Base-by-base conservation (phyloP, 2,113 vertebrate species). In the Pungitius pungitius region DNA sequence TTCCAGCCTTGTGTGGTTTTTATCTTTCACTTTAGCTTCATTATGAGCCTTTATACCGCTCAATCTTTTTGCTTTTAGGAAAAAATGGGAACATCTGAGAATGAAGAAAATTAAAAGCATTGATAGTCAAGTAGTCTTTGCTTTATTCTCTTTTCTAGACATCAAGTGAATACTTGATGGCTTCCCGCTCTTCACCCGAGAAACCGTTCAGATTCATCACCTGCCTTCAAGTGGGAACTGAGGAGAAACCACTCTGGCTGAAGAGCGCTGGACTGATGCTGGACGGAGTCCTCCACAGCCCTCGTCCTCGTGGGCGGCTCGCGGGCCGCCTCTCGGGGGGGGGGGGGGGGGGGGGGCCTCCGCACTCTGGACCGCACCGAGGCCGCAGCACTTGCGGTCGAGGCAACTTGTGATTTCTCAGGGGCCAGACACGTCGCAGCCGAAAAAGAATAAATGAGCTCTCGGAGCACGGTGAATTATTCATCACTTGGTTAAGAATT, bases 401-500 rank as follows among this genome's bases (percentile, higher is more conserved):
- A 82, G 81, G 70, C 70, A 83, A 85, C 84, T 77, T 84, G 80
- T 79, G 87, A 89, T 89, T 88, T 80, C 82, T 85, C 78, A 70
- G 73, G 82, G 78, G 87, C 30, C 76, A 85, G 77, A 77, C 52
- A 61, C 43, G 66, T 62, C 60, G 60, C 56, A 85, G 80, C 78
- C 79, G n/a, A 30, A 69, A 83, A 80, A 52, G 78, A 69, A 79
- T 64, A 83, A 84, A 74, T 81, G 65, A 83, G 82, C 82, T 83
- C 80, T 39, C 81, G 66, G 67, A 83, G 59, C 63, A 65, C n/a
- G 1, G 63, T 83, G 71, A 87, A 89, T 89, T 89, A 85, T 90
- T 91, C 73, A 89, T 85, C 62, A 76, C 62, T 40, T 35, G 61
- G 79, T 85, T 70, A 72, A 83, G 85, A 88, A 88, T 80, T 77